Base-by-base conservation (phyloP, 2,888 invertebrate species). In the Megalurothrips usitatus region DNA sequence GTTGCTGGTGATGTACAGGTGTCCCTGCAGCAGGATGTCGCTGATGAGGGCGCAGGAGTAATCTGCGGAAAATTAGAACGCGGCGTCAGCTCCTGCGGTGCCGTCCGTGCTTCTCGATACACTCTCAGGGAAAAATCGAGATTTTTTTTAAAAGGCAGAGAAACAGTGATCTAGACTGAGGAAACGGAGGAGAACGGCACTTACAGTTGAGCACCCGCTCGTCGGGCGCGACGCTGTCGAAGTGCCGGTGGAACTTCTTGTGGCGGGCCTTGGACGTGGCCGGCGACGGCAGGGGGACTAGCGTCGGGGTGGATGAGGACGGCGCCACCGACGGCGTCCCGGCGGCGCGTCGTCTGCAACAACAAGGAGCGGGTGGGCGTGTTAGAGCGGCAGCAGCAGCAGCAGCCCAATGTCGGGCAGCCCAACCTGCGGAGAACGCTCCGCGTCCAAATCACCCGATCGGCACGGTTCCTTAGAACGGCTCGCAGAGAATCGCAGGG, bases 1-100 rank as follows among this genome's bases (percentile, higher is more conserved):
- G 87, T 96, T 96, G 86, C 94, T 94, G 83, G 97, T 96, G 86
- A 97, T 96, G 89, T 97, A 97, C 84, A 98, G 91, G 87, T 96
- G 94, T 81, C 97, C 97, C 89, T 97, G 97, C 43, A 97, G 91
- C 81, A 97, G 89, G 85, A 97, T 95, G 87, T 97, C 97, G 83
- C 95, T 95, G 83, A 96, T 94, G 85, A 96, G 91, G 82, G 97
- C 97, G 88, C 97, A 97, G 79, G 96, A 95, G 89, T 95, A 97
- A 90, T 96, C 94, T 94, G 34, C 47, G 19, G 34, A 52, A 23
- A 14, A n/a, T n/a, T n/a, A n/a, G 26, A 9, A 23, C 78, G 47
- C 80, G 19, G n/a, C 12, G 19, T 34, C 68, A 81, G n/a, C n/a
- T n/a, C n/a, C n/a, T n/a, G n/a, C n/a, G n/a, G n/a, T n/a, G n/a